A percentile compares a stretch with the other conserved stretches of the same genome.
Conservation (phyloP, 2,888 invertebrate species). For the Dolichopus griseipennis region DNA sequence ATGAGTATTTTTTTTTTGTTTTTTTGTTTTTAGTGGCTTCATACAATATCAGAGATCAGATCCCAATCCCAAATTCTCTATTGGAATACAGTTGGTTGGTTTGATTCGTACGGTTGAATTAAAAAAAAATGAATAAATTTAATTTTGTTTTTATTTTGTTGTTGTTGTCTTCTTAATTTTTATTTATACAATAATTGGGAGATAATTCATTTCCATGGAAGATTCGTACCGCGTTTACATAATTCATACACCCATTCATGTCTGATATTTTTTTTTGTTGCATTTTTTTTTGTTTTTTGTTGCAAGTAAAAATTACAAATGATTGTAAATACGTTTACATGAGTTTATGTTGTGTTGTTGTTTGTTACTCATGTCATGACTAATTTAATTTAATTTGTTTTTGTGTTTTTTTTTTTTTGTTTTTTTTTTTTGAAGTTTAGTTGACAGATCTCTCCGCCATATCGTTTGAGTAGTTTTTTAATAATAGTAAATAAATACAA, state of each 20-base stretch:
- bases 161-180: background rate
- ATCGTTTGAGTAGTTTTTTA: background rate
- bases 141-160: background rate
- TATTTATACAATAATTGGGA: background rate
- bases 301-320: background rate
- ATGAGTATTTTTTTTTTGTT: background rate
- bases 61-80: too few species aligned
- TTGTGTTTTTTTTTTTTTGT: background rate
- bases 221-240: background rate
- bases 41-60: too few species aligned
- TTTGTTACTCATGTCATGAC: background rate
- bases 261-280: background rate
- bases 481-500: background rate
- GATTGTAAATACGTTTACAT: background rate
- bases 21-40: too few species aligned
- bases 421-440: background rate
- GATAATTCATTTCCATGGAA: background rate
- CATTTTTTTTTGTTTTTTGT: background rate
- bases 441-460: background rate
- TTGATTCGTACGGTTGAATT: background rate
- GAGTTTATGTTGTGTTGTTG: background rate
- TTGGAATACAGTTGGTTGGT: too few species aligned
- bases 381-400: background rate
- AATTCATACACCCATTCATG: background rate
- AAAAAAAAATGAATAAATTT: background rate